A percentile compares a stretch with the other conserved stretches of the same genome.
phyloP scores from a whole-genome alignment of 1,140 invertebrate genomes.

The Muscidifurax raptorellus region DNA sequence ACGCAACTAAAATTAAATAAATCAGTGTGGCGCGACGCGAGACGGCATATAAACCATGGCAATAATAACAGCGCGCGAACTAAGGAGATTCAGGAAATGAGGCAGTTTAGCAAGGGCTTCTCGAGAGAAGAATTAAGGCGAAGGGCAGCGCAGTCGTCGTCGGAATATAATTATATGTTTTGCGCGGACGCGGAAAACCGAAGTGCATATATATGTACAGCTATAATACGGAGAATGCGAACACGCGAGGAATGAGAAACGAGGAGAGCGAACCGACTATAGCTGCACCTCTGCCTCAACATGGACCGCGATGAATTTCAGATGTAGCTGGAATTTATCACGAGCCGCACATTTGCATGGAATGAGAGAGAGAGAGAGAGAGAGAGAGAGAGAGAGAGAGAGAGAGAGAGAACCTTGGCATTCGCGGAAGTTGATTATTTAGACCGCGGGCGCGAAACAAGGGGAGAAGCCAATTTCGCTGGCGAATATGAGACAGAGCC shows the following conservation, averaged over 20 bases:
- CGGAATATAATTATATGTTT: constrained; percentile 41
- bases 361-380: background rate
- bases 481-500: too few species aligned
- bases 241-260: background rate
- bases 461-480: constrained; percentile 19
- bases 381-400: too few species aligned
- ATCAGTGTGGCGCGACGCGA: too few species aligned
- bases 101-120: constrained; percentile 40
- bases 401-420: background rate
- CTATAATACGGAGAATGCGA: background rate
- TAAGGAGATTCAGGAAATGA: constrained; percentile 37
- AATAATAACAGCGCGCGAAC: background rate
- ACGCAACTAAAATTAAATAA: too few species aligned
- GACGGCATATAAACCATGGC: background rate
- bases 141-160: constrained; percentile 1
- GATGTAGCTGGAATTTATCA: constrained; percentile 49
- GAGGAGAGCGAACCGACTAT: background rate
- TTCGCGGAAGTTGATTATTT: constrained; percentile 35
- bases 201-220: background rate
- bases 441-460: background rate
- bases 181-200: background rate
- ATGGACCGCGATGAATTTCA: constrained; percentile 41
- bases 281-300: background rate
- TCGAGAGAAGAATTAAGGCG: constrained; percentile 38
- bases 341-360: constrained; percentile 32